Percentiles rank a stretch among this genome's conserved stretches.
Conservation (phyloP, 2,888 invertebrate genomes). For the Barypeithes pellucidus region DNA sequence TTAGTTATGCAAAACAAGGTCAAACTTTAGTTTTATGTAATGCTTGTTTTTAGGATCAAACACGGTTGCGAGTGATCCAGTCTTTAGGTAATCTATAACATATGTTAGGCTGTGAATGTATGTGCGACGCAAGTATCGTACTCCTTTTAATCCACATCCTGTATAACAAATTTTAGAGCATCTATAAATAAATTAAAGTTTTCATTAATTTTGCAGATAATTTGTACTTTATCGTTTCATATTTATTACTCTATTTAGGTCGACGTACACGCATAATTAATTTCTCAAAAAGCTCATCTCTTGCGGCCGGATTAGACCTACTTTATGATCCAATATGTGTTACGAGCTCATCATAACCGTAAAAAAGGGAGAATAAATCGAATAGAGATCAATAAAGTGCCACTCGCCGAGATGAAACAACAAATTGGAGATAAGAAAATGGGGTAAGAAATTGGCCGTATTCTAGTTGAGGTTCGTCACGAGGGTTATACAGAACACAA, state of each 20-base stretch:
- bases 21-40: no score
- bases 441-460: slow-evolving; percentile 58
- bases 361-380: slow-evolving; percentile 63
- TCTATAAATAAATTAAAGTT: no score
- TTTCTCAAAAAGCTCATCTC: slow-evolving; percentile 33
- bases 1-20: no score
- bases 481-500: slow-evolving; percentile 43
- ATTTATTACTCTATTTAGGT: not conserved
- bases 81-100: no score
- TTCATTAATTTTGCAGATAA: no score
- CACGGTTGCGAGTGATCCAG: no score
- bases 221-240: no score
- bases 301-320: slow-evolving; percentile 37
- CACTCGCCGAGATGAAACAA: slow-evolving; percentile 64
- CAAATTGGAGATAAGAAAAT: slow-evolving; percentile 63
- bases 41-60: no score
- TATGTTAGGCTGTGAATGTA: no score
- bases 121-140: no score
- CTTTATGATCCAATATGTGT: slow-evolving; percentile 62
- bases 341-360: slow-evolving; percentile 62
- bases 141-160: no score
- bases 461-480: slow-evolving; percentile 56
- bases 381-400: slow-evolving; percentile 63
- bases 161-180: no score
- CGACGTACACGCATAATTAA: slow-evolving; percentile 16